These are phyloP conservation scores for Oryzias woworae DNA, from an alignment of 2,113 vertebrate genomes.

Conservation along the genomic window DNA sequence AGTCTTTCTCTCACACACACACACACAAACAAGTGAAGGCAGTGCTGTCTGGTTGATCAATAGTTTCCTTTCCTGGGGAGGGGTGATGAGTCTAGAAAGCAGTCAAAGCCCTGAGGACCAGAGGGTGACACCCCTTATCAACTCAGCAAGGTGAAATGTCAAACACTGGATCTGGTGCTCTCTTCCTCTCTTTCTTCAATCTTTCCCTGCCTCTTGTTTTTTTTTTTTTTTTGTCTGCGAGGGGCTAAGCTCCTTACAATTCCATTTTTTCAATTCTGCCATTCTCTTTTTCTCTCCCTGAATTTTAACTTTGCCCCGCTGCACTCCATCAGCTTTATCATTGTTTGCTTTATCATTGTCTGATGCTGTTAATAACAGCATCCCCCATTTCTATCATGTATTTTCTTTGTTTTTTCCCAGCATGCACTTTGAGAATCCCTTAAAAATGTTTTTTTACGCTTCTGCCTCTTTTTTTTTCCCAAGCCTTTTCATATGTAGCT, in stretches of 20 bases:
- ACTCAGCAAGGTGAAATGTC: constrained; percentile 76
- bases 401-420: constrained; percentile 32
- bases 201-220: constrained; percentile 12
- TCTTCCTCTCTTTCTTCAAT: constrained; percentile 34
- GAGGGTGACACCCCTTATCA: constrained; percentile 76
- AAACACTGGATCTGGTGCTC: constrained; percentile 73
- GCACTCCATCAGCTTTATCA: neutral
- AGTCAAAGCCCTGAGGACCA: constrained; percentile 72
- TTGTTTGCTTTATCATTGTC: constrained; percentile 19
- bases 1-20: constrained; percentile 12
- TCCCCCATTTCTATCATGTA: constrained; percentile 22
- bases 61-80: constrained; percentile 71
- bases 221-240: neutral
- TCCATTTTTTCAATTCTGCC: constrained; percentile 28
- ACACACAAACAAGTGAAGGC: constrained; percentile 35
- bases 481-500: constrained; percentile 12
- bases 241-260: constrained; percentile 15
- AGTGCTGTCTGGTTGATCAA: constrained; percentile 72
- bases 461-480: constrained; percentile 13
- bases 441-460: neutral
- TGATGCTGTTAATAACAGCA: constrained; percentile 31
- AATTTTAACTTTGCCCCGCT: neutral
- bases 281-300: constrained; percentile 8
- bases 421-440: constrained; percentile 2
- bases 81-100: constrained; percentile 71